phyloP scores from a whole-genome alignment of 2,797 vertebrate species.

The Notoglanidium macrostoma region DNA sequence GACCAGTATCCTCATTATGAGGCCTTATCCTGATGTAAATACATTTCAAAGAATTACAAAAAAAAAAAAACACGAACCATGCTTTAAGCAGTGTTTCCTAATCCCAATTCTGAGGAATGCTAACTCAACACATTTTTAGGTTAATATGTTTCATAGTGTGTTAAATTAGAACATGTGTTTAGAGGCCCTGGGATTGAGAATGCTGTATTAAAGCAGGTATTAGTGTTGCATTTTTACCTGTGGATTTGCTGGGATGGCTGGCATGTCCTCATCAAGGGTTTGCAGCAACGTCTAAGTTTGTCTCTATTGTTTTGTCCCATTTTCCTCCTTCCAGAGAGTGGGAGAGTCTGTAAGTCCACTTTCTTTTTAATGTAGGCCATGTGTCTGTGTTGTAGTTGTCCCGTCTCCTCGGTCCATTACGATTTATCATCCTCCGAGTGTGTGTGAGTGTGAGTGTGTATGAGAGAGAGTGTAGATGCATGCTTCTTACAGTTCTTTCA shows the following conservation, averaged over 20 bases:
- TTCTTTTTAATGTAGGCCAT: conserved; percentile 70
- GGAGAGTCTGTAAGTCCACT: conserved; percentile 95
- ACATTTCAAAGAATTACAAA: not conserved
- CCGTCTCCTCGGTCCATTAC: conserved; percentile 21
- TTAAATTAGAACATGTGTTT: not conserved
- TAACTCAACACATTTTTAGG: not conserved
- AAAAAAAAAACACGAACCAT: not conserved
- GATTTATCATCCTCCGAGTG: not conserved
- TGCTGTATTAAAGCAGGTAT: not conserved
- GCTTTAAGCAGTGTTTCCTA: not conserved
- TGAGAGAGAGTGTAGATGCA: not conserved
- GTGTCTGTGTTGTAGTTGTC: conserved; percentile 52
- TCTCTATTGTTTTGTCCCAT: conserved; percentile 83
- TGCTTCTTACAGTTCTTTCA: conserved; percentile 19
- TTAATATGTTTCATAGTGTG: not conserved
- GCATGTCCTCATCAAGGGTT: conserved; percentile 36
- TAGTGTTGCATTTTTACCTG: not conserved
- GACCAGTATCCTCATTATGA: not conserved
- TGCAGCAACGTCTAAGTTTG: conserved; percentile 72
- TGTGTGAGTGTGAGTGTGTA: no score
- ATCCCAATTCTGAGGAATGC: not conserved
- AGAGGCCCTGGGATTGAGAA: not conserved
- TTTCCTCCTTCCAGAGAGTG: conserved; percentile 90
- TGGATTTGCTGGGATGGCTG: conserved; percentile 11
- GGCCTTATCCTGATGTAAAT: not conserved